Conservation (phyloP, 2,113 vertebrate species). For the Smithornis capensis region DNA sequence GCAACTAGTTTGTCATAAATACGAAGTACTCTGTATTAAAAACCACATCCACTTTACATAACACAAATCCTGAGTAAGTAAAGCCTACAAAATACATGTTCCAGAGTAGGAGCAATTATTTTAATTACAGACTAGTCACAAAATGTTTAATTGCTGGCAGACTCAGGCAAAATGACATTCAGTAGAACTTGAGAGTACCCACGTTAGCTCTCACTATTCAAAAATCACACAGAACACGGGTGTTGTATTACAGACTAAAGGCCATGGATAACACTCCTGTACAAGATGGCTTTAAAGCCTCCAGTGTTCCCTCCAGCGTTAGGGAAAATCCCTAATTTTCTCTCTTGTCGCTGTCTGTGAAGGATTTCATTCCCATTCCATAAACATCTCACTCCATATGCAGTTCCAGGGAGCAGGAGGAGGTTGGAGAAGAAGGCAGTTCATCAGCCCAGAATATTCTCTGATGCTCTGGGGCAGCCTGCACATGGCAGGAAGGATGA, state of each 20-base stretch:
- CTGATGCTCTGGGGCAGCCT: not conserved
- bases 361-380: not conserved
- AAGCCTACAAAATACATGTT: not conserved
- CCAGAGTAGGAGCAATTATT: not conserved
- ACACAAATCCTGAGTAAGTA: not conserved
- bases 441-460: not conserved
- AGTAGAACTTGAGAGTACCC: not conserved
- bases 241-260: not conserved
- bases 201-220: not conserved
- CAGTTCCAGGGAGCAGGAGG: not conserved
- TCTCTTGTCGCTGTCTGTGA: not conserved
- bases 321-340: not conserved
- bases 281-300: not conserved
- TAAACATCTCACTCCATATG: not conserved
- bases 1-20: not conserved
- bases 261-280: not conserved
- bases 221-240: not conserved
- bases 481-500: not conserved
- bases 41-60: not conserved
- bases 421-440: not conserved
- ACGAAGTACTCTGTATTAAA: not conserved
- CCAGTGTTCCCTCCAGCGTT: not conserved
- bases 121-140: conserved; percentile 7
- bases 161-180: not conserved
- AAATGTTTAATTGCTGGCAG: not conserved